These are phyloP conservation scores for Paragorgia papillata DNA, from an alignment of 92 coral and sea anemone species.

Conservation along the genomic window DNA sequence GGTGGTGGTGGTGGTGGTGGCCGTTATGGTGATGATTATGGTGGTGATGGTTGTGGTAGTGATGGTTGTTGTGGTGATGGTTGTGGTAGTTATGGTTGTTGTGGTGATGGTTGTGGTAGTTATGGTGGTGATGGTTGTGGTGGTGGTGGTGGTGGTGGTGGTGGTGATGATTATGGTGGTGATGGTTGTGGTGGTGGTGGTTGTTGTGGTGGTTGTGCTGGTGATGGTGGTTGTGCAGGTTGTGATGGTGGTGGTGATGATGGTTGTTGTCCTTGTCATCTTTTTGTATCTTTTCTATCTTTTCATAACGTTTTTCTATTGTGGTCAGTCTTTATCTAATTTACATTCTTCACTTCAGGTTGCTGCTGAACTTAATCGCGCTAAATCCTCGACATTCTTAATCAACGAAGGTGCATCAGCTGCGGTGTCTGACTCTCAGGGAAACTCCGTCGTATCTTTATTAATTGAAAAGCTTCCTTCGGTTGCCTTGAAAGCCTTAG, in stretches of 20 bases:
- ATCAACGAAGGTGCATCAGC: slow-evolving; percentile 43
- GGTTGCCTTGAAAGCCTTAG: slow-evolving; percentile 71
- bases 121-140: not conserved
- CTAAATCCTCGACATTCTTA: slow-evolving; percentile 33
- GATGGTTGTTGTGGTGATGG: not conserved
- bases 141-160: not conserved
- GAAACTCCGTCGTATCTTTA: slow-evolving; percentile 38
- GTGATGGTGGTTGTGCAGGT: not conserved
- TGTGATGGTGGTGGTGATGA: no score
- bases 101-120: not conserved
- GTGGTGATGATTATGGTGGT: not conserved
- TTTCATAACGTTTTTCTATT: not conserved
- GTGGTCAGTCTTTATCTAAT: not conserved
- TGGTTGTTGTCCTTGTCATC: not conserved
- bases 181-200: not conserved
- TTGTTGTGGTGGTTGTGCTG: not conserved
- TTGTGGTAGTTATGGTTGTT: not conserved
- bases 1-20: not conserved
- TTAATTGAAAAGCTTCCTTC: slow-evolving; percentile 40
- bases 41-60: no score
- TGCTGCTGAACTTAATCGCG: slow-evolving; percentile 43
- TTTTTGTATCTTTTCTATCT: not conserved
- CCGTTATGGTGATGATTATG: not conserved
- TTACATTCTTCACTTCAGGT: slow-evolving; percentile 11
- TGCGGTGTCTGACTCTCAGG: slow-evolving; percentile 32